Percentiles rank a stretch among this genome's conserved stretches.
phyloP scores from a whole-genome alignment of 2,888 invertebrate species.

The Cerastis leucographa region DNA sequence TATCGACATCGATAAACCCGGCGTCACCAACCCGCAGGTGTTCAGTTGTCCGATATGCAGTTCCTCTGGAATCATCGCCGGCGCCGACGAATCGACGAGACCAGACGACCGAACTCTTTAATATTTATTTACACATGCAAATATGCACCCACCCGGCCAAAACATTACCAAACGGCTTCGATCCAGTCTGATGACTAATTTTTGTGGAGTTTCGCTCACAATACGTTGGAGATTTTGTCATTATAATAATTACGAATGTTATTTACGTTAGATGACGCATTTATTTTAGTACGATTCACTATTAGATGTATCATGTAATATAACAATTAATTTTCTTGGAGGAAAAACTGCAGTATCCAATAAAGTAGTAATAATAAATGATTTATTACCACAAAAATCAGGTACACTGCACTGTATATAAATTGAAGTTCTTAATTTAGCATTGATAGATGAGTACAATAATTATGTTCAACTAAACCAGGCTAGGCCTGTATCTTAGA shows the following conservation, averaged over 20 bases:
- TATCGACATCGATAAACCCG: slow-evolving; percentile 72
- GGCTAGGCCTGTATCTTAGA: no score
- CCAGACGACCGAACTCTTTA: slow-evolving; percentile 74
- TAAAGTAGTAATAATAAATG: no score
- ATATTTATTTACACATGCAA: slow-evolving; percentile 87
- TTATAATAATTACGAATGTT: slow-evolving; percentile 22
- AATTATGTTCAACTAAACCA: no score
- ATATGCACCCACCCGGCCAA: slow-evolving; percentile 71
- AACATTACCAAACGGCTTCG: slow-evolving; percentile 41
- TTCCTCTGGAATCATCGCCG: slow-evolving; percentile 71
- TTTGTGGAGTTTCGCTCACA: slow-evolving; percentile 38
- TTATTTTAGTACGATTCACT: slow-evolving; percentile 12
- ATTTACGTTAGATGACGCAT: slow-evolving; percentile 30
- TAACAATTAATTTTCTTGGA: neutral
- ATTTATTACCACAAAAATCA: no score
- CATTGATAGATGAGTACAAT: no score
- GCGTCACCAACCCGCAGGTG: slow-evolving; percentile 79
- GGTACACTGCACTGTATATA: no score
- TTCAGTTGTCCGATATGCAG: slow-evolving; percentile 71
- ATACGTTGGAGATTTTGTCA: slow-evolving; percentile 30
- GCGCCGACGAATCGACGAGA: slow-evolving; percentile 66
- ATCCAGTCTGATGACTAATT: slow-evolving; percentile 49
- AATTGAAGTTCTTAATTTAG: no score
- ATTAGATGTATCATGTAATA: slow-evolving; percentile 2
- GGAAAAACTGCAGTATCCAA: neutral